Conservation (phyloP, 2,888 invertebrate genomes). For the Mythimna pallens region DNA sequence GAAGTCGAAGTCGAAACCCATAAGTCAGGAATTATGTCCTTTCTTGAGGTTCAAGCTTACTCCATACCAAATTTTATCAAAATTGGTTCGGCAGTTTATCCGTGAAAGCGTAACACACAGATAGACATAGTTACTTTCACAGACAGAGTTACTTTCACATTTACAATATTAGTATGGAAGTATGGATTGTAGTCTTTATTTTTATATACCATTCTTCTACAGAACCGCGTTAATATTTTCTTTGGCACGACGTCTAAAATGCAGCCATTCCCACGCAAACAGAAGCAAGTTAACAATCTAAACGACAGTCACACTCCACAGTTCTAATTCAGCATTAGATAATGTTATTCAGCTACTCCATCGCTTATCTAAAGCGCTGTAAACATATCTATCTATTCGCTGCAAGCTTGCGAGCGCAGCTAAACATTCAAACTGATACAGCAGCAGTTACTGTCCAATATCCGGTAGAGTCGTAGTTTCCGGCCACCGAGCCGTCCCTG, state of each 20-base stretch:
- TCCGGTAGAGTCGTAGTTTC: slow-evolving; percentile 79
- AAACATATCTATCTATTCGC: slow-evolving; percentile 53
- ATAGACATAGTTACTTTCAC: too few species aligned
- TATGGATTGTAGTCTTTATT: too few species aligned
- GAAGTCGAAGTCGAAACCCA: too few species aligned
- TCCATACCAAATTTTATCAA: too few species aligned
- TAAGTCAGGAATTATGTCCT: too few species aligned
- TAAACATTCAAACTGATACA: slow-evolving; percentile 70
- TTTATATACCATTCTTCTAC: too few species aligned
- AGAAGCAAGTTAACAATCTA: slow-evolving; percentile 26
- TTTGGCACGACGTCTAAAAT: neutral
- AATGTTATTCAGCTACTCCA: slow-evolving; percentile 36
- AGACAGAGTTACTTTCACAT: too few species aligned
- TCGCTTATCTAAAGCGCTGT: slow-evolving; percentile 52
- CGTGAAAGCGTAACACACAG: too few species aligned
- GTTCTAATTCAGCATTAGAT: slow-evolving; percentile 22
- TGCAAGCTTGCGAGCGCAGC: slow-evolving; percentile 53
- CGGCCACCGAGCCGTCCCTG: slow-evolving; percentile 72
- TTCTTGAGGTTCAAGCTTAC: too few species aligned
- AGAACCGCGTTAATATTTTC: too few species aligned
- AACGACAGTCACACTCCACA: neutral
- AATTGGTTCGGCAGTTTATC: too few species aligned
- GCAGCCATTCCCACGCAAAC: neutral
- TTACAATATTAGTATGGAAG: too few species aligned
- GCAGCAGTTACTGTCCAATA: slow-evolving; percentile 82